Percentiles rank a stretch among this genome's conserved stretches.
phyloP scores from a whole-genome alignment of 1,140 invertebrate species.

The Portunus trituberculatus region DNA sequence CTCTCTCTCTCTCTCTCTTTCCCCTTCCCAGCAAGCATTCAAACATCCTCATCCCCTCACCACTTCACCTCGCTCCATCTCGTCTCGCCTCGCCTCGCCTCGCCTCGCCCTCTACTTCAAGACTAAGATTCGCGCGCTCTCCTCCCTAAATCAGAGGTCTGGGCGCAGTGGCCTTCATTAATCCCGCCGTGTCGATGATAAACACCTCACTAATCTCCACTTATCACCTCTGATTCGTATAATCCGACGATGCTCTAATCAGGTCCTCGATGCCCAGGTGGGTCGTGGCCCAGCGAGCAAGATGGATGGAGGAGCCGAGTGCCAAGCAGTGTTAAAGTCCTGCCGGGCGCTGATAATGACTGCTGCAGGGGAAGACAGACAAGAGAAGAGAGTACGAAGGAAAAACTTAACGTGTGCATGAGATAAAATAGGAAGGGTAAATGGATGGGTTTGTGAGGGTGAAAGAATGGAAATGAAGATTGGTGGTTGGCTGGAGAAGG shows the following conservation, averaged over 20 bases:
- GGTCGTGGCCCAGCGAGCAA: background rate
- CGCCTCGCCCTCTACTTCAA: too few relatives aligned
- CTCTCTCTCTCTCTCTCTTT: background rate
- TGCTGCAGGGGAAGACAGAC: too few relatives aligned
- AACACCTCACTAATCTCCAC: background rate
- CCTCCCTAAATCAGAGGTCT: background rate
- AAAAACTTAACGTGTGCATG: too few relatives aligned
- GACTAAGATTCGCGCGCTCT: background rate
- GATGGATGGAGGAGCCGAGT: background rate
- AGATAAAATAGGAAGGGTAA: too few relatives aligned
- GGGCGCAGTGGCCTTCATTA: background rate
- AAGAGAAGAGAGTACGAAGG: too few relatives aligned
- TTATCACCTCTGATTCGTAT: constrained; percentile 13
- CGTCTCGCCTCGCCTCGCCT: too few relatives aligned
- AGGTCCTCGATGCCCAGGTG: constrained; percentile 3
- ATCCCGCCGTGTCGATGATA: background rate
- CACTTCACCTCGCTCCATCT: too few relatives aligned
- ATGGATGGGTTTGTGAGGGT: too few relatives aligned
- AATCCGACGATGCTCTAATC: background rate
- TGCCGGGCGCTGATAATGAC: background rate
- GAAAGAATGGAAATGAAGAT: too few relatives aligned
- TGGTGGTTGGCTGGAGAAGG: too few relatives aligned
- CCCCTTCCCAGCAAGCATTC: background rate
- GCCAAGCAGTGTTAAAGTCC: background rate
- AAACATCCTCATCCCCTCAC: too few relatives aligned